Conservation (phyloP, 2,888 invertebrate genomes). For the Antheraea assamensis region DNA sequence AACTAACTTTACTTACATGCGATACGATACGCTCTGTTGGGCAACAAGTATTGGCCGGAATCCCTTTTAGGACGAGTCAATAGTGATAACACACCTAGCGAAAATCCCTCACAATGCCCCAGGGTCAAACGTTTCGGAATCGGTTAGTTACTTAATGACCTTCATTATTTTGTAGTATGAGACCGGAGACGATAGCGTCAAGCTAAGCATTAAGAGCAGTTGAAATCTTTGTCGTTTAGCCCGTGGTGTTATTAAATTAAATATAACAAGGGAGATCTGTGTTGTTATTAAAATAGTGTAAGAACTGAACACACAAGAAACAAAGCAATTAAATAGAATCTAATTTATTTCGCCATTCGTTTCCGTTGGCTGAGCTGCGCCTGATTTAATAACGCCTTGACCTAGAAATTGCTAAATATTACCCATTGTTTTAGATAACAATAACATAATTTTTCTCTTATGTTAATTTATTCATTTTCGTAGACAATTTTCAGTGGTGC, state of each 20-base stretch:
- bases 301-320: conserved; percentile 4
- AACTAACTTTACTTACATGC: no score
- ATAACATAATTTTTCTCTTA: not conserved
- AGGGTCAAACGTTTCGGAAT: no score
- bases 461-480: not conserved
- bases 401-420: conserved; percentile 31
- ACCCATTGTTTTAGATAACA: not conserved
- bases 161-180: no score
- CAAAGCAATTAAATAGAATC: conserved; percentile 11
- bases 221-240: not conserved
- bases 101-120: no score
- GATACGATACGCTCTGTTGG: no score
- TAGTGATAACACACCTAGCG: no score
- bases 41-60: no score
- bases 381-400: conserved; percentile 48
- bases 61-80: no score
- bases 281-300: not conserved
- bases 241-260: not conserved
- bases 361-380: conserved; percentile 50
- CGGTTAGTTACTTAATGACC: no score
- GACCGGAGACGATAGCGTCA: no score
- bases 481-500: not conserved
- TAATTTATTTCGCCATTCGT: conserved; percentile 28
- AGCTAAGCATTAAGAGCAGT: not conserved
- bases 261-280: not conserved